Base-by-base conservation (phyloP, 2,888 invertebrate species). In the Siphonodentalium dalli region DNA sequence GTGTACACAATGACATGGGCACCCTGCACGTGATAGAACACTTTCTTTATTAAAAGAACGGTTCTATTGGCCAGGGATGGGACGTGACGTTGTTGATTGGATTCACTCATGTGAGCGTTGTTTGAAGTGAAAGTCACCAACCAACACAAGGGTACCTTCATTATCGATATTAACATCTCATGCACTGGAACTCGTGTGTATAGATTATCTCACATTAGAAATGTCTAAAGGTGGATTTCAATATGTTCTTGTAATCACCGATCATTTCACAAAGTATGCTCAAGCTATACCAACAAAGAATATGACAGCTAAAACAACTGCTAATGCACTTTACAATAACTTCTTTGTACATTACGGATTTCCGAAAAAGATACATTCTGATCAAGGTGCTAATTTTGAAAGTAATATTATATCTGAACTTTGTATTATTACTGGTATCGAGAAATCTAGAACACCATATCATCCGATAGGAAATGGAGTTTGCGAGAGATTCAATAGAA, bases 381-480 rank as follows among this genome's bases (percentile, higher is more conserved):
- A 51, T 18, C 33, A 50, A n/a, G 42, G 50, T 11, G n/a, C 28
- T 13, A 18, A 33, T 9, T 50, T 50, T 23, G 50, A 50, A 20
- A 18, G 39, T 11, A 2, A 34, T 3, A 11, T 50, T 8, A 50
- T 42, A n/a, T 40, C 29, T 21, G 39, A 48, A 31, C 28, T 48
- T 11, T 48, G 48, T 31, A 40, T 23, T 26, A 39, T 48, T 23
- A 35, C 31, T 4, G 48, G 24, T 13, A 31, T 28, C 15, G 29
- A 40, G 9, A 48, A 42, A 23, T 50, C 50, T 1, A 33, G 50
- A 23, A 50, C 50, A 6, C 42, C 50, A 15, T 50, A 50, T 20
- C 49, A 33, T 18, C 31, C 33, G 4, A 13, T 21, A n/a, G 28
- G 47, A 18, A 38, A 39, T 28, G n/a, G n/a, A n/a, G n/a, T n/a